Evolutionary conservation across 2,113 vertebrate species (phyloP).

Genomic region (Ctenomys sociabilis): DNA sequence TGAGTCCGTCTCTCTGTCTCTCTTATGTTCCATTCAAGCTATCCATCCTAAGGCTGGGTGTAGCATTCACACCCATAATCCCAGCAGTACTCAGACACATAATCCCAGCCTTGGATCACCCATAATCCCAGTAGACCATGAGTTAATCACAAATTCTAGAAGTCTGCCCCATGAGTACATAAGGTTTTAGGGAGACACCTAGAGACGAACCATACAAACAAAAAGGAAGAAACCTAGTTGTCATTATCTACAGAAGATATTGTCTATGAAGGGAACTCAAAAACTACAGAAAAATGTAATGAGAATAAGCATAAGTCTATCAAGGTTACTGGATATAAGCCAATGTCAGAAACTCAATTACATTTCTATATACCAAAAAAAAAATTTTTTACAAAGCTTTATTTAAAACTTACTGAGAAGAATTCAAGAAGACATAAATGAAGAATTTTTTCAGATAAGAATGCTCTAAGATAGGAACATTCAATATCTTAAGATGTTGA

Average conservation of each 20-base stretch:
- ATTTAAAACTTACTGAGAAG: background rate
- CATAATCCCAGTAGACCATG: too few relatives aligned
- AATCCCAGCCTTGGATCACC: too few relatives aligned
- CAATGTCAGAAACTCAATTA: background rate
- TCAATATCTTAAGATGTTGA: background rate
- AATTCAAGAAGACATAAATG: background rate
- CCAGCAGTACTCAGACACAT: too few relatives aligned
- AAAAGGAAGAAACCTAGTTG: slow-evolving; percentile 23
- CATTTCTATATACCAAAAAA: slow-evolving; percentile 6
- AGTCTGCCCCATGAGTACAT: too few relatives aligned
- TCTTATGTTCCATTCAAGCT: too few relatives aligned
- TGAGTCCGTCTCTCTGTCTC: too few relatives aligned
- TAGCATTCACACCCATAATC: too few relatives aligned
- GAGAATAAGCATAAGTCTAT: background rate
- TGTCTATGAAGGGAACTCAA: slow-evolving; percentile 24
- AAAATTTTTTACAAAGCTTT: slow-evolving; percentile 33
- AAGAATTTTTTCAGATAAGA: background rate
- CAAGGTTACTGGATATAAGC: background rate
- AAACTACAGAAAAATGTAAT: slow-evolving; percentile 48
- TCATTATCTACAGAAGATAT: slow-evolving; percentile 30
- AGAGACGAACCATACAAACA: too few relatives aligned
- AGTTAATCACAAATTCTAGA: too few relatives aligned
- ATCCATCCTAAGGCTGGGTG: too few relatives aligned
- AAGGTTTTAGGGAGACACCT: too few relatives aligned
- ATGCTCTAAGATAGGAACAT: background rate